Base-by-base conservation (phyloP, 1,140 invertebrate genomes). In the Dendrolimus kikuchii region DNA sequence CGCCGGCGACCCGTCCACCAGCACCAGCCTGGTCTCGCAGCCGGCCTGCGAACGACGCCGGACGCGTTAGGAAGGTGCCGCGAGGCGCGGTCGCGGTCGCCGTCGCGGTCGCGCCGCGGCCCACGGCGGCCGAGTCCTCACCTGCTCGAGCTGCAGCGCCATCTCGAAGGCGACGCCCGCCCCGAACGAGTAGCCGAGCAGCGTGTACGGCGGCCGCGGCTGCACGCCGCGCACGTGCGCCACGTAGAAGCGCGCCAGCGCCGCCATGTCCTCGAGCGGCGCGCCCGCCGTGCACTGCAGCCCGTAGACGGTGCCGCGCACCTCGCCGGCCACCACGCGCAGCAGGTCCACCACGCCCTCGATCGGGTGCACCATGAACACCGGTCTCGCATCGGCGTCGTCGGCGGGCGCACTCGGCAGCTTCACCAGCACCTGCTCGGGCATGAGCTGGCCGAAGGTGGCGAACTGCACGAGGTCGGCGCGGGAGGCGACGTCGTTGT, bases 171-270 rank as follows among this genome's bases (percentile, higher is more conserved):
- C 96, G 6, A 99, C 92, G 55, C 93, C 92, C 6, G 95, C 93
- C 46, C 98, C 98, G 82, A 96, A 99, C 0, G 98, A 99, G 81
- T 99, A 99, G 4, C 97, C 98, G 40, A 94, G 90, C 42, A 99
- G 79, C 23, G 91, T 91, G 87, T 96, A 98, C 0, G 97, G 96
- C 53, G 95, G 95, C 54, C 90, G 86, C 0, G 91, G 90, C 81
- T 97, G 95, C n/a, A 95, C 84, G 37, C 88, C 88, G 66, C 92
- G 92, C 53, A 98, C 91, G 80, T 94, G 88, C 78, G 92, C 81
- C 5, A 98, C 88, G 77, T 98, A 99, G 83, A 91, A 95, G 43
- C 81, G 72, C 4, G 97, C 96, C 40, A 98, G 88, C 38, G 92
- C 88, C 23, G 90, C 77, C 53, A 99, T 92, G 9, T 91, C 92